Evolutionary conservation across 2,888 invertebrate genomes (phyloP), one percentile per base, ranked within the genome.

Genomic region (Pandemis heparana): DNA sequence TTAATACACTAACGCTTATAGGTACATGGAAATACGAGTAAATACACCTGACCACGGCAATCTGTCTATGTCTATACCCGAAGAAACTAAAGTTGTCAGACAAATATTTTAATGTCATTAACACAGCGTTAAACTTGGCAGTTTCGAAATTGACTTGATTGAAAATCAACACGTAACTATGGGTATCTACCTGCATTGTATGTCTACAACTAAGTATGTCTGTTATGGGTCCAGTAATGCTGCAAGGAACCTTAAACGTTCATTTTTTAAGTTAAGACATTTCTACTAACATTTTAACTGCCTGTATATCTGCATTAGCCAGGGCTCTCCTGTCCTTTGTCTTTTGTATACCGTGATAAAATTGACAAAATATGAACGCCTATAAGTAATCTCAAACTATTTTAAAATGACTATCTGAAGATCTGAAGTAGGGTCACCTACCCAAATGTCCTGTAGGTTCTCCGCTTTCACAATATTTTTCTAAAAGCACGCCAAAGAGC

Each of bases 61-160:
- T 64, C 63, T 62, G 39, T 51, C 51, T 12, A 32, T 59, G n/a
- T n/a, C n/a, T n/a, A 41, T 6, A 38, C 10, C 61, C 14, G 46
- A 73, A 65, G 61, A 74, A 72, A 71, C 78, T 78, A 81, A 80
- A 83, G 77, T 83, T 77, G 80, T 83, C 83, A 77, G 83, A 81
- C 81, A 85, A 88, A 89, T 87, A 87, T 85, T 86, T 91, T 88
- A 86, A 84, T 85, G 86, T 81, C 87, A 86, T 89, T 91, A 91
- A 90, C 92, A 89, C 88, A 88, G 87, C 87, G 90, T 89, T 91
- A 92, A 92, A 92, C 85, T 89, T 92, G 87, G 89, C 89, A 87
- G 88, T 89, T 89, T 88, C 81, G 82, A 79, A 85, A 85, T 86
- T 85, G 82, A 85, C 85, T 85, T 85, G 84, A 89, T 87, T 86